These are phyloP conservation scores for Saxidomus purpurata DNA, from an alignment of 1,140 invertebrate species.

Conservation along the genomic window DNA sequence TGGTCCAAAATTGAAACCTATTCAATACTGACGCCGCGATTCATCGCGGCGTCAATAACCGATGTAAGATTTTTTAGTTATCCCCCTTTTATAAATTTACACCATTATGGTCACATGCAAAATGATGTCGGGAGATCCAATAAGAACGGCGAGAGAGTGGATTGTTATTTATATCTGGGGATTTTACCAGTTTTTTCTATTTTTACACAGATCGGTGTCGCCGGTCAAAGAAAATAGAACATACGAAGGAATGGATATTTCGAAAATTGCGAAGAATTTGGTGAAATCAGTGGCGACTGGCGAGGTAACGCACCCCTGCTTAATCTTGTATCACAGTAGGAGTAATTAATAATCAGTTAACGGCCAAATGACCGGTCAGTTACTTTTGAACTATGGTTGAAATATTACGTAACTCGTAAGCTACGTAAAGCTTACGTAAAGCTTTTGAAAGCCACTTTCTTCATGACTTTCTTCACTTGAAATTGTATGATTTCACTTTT, in stretches of 20 bases:
- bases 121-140: neutral
- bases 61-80: too few relatives aligned
- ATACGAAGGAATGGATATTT: constrained; percentile 69
- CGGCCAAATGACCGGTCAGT: neutral
- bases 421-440: too few relatives aligned
- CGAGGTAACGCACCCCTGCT: constrained; percentile 68
- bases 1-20: too few relatives aligned
- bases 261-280: constrained; percentile 79
- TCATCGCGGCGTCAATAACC: too few relatives aligned
- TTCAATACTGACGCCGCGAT: too few relatives aligned
- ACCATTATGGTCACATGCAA: neutral
- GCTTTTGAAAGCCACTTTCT: too few relatives aligned
- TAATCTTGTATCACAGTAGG: too few relatives aligned
- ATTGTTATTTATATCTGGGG: constrained; percentile 18
- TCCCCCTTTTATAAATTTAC: neutral
- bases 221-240: neutral
- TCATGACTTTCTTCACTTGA: too few relatives aligned
- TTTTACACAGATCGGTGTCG: constrained; percentile 1
- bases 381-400: neutral
- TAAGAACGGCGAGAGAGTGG: neutral
- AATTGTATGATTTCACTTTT: too few relatives aligned
- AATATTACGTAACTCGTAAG: constrained; percentile 4
- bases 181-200: constrained; percentile 14
- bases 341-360: constrained; percentile 16
- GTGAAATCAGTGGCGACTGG: constrained; percentile 75